Evolutionary conservation across 2,797 vertebrate genomes (phyloP).

Genomic region (Enteromius mattozi): DNA sequence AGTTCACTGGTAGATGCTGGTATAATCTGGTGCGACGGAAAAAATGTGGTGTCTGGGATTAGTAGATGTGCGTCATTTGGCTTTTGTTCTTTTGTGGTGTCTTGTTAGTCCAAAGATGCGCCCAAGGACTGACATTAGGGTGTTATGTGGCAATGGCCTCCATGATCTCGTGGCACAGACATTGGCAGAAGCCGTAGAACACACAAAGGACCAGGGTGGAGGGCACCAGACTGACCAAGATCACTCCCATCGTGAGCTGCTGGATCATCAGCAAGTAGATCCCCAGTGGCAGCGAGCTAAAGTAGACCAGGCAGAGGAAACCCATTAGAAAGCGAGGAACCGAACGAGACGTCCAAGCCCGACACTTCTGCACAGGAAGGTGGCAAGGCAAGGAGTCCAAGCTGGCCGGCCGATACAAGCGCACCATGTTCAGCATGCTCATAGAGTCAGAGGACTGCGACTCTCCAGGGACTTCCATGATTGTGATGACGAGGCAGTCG

Average conservation of each 20-base stretch:
- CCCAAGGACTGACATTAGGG: neutral
- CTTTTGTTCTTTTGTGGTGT: conserved; percentile 54
- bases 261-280: conserved; percentile 91
- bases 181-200: conserved; percentile 88
- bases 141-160: conserved; percentile 71
- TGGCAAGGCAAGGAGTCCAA: conserved; percentile 79
- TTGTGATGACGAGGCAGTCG: conserved; percentile 88
- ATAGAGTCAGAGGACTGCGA: conserved; percentile 79
- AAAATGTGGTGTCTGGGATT: conserved; percentile 26
- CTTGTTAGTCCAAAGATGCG: conserved; percentile 45
- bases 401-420: conserved; percentile 80
- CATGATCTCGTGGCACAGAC: conserved; percentile 84
- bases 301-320: conserved; percentile 86
- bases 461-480: conserved; percentile 86
- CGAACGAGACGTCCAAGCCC: conserved; percentile 76
- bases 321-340: conserved; percentile 86
- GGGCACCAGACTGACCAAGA: conserved; percentile 87
- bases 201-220: conserved; percentile 87
- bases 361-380: conserved; percentile 78
- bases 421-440: conserved; percentile 83
- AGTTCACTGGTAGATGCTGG: conserved; percentile 60
- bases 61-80: conserved; percentile 53
- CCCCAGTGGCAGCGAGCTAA: conserved; percentile 89
- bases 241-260: conserved; percentile 83
- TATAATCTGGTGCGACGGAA: conserved; percentile 55